Evolutionary conservation across 92 coral and sea anemone genomes (phyloP).

Genomic region (Metridium senile): DNA sequence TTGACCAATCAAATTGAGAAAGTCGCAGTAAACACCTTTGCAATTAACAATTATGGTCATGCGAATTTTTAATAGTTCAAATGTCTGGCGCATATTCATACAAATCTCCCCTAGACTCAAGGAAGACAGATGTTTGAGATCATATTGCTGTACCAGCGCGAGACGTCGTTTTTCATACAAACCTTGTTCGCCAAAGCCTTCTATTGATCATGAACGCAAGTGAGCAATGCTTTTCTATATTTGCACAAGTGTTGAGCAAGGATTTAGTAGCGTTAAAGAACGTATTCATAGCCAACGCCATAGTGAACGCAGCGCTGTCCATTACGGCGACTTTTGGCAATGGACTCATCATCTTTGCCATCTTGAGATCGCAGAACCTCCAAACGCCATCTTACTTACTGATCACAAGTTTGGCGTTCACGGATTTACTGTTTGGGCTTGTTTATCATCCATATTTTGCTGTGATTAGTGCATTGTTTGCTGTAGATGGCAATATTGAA

Average conservation of each 20-base stretch:
- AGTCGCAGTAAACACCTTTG: too few species aligned
- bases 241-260: background rate
- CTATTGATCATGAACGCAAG: background rate
- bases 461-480: background rate
- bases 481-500: conserved; percentile 9
- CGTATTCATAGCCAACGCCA: background rate
- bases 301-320: conserved; percentile 1
- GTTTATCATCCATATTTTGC: conserved; percentile 26
- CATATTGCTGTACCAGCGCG: too few species aligned
- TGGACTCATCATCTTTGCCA: conserved; percentile 28
- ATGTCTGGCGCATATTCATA: too few species aligned
- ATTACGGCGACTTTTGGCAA: conserved; percentile 32
- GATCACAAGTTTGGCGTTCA: conserved; percentile 49
- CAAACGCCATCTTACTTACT: conserved; percentile 50
- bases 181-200: too few species aligned
- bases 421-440: conserved; percentile 45
- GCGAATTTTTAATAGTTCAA: too few species aligned
- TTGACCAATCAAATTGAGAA: too few species aligned
- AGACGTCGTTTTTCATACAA: too few species aligned
- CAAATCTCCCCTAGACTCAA: too few species aligned
- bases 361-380: conserved; percentile 34
- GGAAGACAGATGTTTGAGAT: too few species aligned
- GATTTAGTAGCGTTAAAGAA: background rate
- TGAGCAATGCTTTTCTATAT: background rate
- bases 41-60: too few species aligned